Base-by-base conservation (phyloP, 1,140 invertebrate genomes). In the Apis dorsata region DNA sequence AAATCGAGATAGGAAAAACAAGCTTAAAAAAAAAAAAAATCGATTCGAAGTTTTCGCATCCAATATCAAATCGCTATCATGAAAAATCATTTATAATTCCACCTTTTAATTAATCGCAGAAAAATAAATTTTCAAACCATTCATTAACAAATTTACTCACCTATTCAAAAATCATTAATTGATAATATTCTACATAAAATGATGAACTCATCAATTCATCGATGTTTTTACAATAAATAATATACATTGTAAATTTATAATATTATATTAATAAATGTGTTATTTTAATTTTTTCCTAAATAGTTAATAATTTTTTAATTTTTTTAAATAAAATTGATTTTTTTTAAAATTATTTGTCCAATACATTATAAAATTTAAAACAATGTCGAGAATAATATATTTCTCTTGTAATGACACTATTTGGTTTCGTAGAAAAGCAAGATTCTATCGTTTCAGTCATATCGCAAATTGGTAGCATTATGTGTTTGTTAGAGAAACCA, bases 1-100 rank as follows among this genome's bases (percentile, higher is more conserved):
- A 75, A 82, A 76, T 85, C 83, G 79, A 85, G 83, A 79, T 76
- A 66, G 44, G 51, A 62, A 68, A 81, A 81, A 84, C 57, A 84
- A 70, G 71, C n/a, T 9, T 21, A 10, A n/a, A n/a, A n/a, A n/a
- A n/a, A n/a, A n/a, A n/a, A n/a, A n/a, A 11, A 13, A n/a, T 8
- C 44, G 81, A 83, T 83, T 44, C 34, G 34, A 83, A 79, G 68
- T 51, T 51, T 7, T 84, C 59, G 59, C 24, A 57, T 21, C 2
- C 53, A n/a, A 75, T 84, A 81, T 62, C 28, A 17, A 62, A 44
- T 44, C 8, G 1, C 63, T 53, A 81, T 65, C 44, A 12, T 51
- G 79, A 63, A 75, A 84, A 75, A 76, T 24, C 59, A 65, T 62
- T 53, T 72, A 0, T 17, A 53, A 24, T 28, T 28, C 34, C 57